Evolutionary conservation across 2,888 invertebrate genomes (phyloP).

Genomic region (Celastrina argiolus): DNA sequence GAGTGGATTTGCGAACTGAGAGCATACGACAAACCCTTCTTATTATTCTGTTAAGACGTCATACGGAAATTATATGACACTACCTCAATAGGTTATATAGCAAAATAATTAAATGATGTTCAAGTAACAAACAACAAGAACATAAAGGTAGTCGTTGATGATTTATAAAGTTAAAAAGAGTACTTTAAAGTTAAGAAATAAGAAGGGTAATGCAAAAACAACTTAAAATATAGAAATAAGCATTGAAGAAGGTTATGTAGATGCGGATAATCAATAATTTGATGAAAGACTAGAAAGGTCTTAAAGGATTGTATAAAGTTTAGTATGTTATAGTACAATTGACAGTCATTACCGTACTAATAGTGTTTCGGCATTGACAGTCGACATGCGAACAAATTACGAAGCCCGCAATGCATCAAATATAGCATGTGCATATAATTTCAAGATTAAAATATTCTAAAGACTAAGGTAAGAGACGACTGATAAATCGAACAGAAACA

Average conservation of each 20-base stretch:
- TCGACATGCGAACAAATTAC: conserved; percentile 12
- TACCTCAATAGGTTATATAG: too few species aligned
- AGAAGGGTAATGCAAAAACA: neutral
- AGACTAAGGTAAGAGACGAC: neutral
- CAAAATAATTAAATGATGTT: too few species aligned
- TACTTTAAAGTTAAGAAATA: neutral
- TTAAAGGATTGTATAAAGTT: neutral
- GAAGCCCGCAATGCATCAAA: conserved; percentile 64
- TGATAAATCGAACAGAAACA: neutral
- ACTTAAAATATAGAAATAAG: neutral
- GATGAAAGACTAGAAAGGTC: neutral
- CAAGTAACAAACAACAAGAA: too few species aligned
- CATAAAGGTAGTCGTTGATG: too few species aligned
- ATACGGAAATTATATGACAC: too few species aligned
- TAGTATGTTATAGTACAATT: neutral
- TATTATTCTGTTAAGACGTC: neutral
- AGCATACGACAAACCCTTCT: neutral
- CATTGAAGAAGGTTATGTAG: neutral
- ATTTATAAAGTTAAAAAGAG: too few species aligned
- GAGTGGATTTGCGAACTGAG: conserved; percentile 1
- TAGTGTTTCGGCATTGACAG: conserved; percentile 6
- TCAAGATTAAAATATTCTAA: neutral
- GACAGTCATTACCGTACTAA: neutral
- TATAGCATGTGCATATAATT: neutral
- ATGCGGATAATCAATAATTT: neutral